phyloP scores from a whole-genome alignment of 1,140 invertebrate genomes.

The Dendrolimus punctatus region DNA sequence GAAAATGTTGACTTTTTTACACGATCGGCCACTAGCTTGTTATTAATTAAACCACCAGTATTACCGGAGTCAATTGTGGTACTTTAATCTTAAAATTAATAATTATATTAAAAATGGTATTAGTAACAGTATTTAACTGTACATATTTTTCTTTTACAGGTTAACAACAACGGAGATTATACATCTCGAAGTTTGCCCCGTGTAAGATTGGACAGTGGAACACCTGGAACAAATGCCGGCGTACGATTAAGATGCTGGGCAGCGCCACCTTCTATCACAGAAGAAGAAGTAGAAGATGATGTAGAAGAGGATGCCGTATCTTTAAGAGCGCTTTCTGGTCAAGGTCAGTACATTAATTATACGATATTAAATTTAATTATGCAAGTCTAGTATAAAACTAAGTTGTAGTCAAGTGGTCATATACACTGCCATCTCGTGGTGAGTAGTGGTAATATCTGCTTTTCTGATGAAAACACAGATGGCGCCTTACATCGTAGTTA shows the following conservation, averaged over 20 bases:
- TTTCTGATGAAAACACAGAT: too few species aligned
- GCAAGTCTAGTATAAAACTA: too few species aligned
- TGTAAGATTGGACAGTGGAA: constrained; percentile 79
- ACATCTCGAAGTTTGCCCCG: constrained; percentile 72
- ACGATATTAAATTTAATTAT: too few species aligned
- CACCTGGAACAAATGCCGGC: constrained; percentile 73
- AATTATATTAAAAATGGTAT: too few species aligned
- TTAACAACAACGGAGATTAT: constrained; percentile 51
- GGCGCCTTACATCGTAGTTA: constrained; percentile 25
- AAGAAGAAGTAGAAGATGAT: constrained; percentile 75
- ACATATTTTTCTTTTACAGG: constrained; percentile 20
- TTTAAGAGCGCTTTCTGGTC: constrained; percentile 46
- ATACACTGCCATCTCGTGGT: constrained; percentile 10
- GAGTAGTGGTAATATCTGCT: not conserved
- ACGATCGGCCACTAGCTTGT: too few species aligned
- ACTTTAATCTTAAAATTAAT: too few species aligned
- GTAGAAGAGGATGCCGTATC: constrained; percentile 60
- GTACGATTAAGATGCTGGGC: constrained; percentile 75
- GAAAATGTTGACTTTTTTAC: too few species aligned
- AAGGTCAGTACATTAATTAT: constrained; percentile 31
- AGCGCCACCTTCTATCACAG: constrained; percentile 78
- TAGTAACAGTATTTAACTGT: too few species aligned
- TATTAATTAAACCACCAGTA: too few species aligned
- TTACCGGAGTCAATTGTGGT: too few species aligned
- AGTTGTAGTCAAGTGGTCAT: too few species aligned